A percentile compares a stretch with the other conserved stretches of the same genome.
Conservation (phyloP, 2,888 invertebrate genomes). For the Eristalis pertinax region DNA sequence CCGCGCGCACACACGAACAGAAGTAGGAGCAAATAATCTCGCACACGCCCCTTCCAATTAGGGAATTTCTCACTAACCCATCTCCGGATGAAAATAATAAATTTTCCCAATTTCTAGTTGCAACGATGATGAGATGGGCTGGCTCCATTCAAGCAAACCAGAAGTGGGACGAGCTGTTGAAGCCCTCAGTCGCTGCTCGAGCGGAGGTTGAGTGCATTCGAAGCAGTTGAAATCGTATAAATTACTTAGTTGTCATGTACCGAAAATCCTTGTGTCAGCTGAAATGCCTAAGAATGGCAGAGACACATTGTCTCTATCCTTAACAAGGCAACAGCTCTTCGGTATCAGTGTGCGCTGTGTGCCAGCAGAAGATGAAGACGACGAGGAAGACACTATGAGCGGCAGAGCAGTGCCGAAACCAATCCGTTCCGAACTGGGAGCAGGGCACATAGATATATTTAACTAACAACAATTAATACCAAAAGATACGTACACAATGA, state of each 20-base stretch:
- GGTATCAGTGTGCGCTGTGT: conserved; percentile 54
- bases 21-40: conserved; percentile 59
- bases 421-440: conserved; percentile 45
- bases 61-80: conserved; percentile 61
- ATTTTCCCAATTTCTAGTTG: conserved; percentile 68
- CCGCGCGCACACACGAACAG: background rate
- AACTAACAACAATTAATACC: conserved; percentile 72
- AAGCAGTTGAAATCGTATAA: conserved; percentile 72
- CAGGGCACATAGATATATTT: conserved; percentile 65
- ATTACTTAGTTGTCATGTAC: conserved; percentile 73
- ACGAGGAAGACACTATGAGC: conserved; percentile 56
- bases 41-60: conserved; percentile 72
- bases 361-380: conserved; percentile 44
- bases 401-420: conserved; percentile 44
- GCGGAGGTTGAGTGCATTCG: conserved; percentile 69
- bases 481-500: conserved; percentile 73
- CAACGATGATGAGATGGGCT: conserved; percentile 63
- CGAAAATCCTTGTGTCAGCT: conserved; percentile 73
- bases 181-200: conserved; percentile 34
- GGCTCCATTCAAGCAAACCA: conserved; percentile 46
- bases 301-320: conserved; percentile 73
- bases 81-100: conserved; percentile 60
- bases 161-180: conserved; percentile 61
- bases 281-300: conserved; percentile 73
- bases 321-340: conserved; percentile 72